phyloP scores from a whole-genome alignment of 2,888 invertebrate genomes.

The Anaspis maculata region DNA sequence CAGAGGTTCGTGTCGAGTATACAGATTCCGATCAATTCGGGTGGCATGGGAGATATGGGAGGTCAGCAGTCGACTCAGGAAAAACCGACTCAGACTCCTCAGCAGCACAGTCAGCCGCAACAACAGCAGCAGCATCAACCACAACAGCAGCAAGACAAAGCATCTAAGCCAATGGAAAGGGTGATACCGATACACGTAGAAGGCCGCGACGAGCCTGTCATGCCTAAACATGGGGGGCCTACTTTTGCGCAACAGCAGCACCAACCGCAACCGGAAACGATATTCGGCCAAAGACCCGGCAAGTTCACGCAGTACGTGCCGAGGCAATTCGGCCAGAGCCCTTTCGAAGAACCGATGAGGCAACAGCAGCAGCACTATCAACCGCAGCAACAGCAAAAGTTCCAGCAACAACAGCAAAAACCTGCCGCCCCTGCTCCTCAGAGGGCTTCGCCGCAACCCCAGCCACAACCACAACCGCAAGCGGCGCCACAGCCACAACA shows the following conservation, averaged over 20 bases:
- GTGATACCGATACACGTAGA: conserved; percentile 86
- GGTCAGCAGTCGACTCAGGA: too few relatives aligned
- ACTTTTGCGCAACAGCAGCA: conserved; percentile 22
- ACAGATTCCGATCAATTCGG: conserved; percentile 33
- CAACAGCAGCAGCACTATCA: conserved; percentile 44
- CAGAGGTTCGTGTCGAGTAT: conserved; percentile 36
- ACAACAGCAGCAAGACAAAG: conserved; percentile 26
- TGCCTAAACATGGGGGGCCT: conserved; percentile 47
- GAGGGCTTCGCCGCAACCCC: conserved; percentile 31
- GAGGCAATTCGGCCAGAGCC: conserved; percentile 17
- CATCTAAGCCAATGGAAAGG: conserved; percentile 52
- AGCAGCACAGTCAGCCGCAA: conserved; percentile 21
- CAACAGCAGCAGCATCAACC: conserved; percentile 29
- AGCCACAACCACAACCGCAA: conserved; percentile 21
- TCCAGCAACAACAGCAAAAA: conserved; percentile 40
- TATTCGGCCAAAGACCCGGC: conserved; percentile 32
- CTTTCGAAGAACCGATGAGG: conserved; percentile 31
- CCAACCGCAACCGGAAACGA: conserved; percentile 27
- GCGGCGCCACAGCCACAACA: conserved; percentile 36
- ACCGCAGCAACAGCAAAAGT: conserved; percentile 35
- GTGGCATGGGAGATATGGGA: conserved; percentile 17
- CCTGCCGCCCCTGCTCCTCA: conserved; percentile 40
- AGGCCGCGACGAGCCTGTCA: conserved; percentile 71
- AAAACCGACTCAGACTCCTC: too few relatives aligned
- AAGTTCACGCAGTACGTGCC: conserved; percentile 45